phyloP scores from a whole-genome alignment of 2,113 vertebrate species.

The Anser brachyrhynchus region DNA sequence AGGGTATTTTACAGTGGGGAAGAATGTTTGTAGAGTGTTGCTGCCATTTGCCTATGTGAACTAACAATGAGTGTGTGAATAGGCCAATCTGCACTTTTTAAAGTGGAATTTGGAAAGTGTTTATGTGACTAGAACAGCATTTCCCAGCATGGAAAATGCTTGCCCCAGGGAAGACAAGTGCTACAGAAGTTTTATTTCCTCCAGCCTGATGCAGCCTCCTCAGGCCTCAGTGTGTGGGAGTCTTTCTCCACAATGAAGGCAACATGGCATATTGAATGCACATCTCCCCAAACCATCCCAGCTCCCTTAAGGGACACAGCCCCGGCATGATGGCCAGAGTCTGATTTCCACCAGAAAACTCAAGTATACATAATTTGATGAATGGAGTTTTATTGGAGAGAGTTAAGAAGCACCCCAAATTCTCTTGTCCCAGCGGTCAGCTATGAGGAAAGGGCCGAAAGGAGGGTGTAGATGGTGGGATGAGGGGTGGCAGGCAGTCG shows the following conservation, averaged over 20 bases:
- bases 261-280: neutral
- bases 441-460: neutral
- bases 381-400: neutral
- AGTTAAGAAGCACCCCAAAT: neutral
- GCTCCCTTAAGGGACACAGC: neutral
- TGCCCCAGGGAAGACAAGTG: neutral
- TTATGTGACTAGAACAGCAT: neutral
- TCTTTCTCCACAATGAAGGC: neutral
- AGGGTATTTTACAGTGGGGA: neutral
- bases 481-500: fast-evolving
- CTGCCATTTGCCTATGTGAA: neutral
- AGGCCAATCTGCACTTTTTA: neutral
- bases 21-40: neutral
- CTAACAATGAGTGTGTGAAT: neutral
- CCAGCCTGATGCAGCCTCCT: neutral
- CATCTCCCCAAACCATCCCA: neutral
- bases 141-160: neutral
- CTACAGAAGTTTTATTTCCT: neutral
- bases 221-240: neutral
- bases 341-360: neutral
- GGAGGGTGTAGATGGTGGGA: fast-evolving
- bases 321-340: neutral
- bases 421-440: neutral
- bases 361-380: neutral
- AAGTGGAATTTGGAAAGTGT: neutral